These are phyloP conservation scores for Cartodere bifasciata DNA, from an alignment of 2,888 invertebrate genomes.

Conservation along the genomic window DNA sequence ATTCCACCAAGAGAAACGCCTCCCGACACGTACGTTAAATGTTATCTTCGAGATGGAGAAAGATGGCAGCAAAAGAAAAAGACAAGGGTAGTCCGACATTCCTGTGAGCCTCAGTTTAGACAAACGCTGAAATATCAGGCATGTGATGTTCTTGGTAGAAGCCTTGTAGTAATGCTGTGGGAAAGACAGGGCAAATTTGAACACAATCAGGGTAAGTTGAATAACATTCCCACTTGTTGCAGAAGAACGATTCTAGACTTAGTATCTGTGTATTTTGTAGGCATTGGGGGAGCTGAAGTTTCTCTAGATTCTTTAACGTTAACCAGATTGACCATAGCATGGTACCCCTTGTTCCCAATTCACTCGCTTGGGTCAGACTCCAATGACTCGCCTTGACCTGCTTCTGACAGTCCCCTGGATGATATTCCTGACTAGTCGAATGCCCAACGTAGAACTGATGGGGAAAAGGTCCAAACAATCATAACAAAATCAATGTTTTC, in stretches of 20 bases:
- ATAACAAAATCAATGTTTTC: slow-evolving; percentile 1
- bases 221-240: too few species aligned
- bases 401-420: slow-evolving; percentile 17
- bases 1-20: slow-evolving; percentile 58
- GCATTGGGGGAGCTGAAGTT: slow-evolving; percentile 69
- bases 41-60: slow-evolving; percentile 79
- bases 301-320: slow-evolving; percentile 69
- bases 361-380: slow-evolving; percentile 63
- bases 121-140: slow-evolving; percentile 81
- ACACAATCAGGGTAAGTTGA: slow-evolving; percentile 62
- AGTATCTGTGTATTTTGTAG: slow-evolving; percentile 71
- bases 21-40: slow-evolving; percentile 87
- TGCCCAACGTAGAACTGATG: not conserved
- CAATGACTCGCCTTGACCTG: slow-evolving; percentile 36
- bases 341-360: slow-evolving; percentile 87
- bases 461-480: not conserved
- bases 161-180: slow-evolving; percentile 85
- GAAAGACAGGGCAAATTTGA: slow-evolving; percentile 80
- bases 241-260: too few species aligned
- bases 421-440: slow-evolving; percentile 11
- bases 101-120: slow-evolving; percentile 73
- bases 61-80: slow-evolving; percentile 85
- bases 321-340: slow-evolving; percentile 69
- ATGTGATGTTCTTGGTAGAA: slow-evolving; percentile 64
- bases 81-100: slow-evolving; percentile 71